These are phyloP conservation scores for Leptarthrus brevirostris DNA, from an alignment of 2,888 invertebrate species.

Conservation along the genomic window DNA sequence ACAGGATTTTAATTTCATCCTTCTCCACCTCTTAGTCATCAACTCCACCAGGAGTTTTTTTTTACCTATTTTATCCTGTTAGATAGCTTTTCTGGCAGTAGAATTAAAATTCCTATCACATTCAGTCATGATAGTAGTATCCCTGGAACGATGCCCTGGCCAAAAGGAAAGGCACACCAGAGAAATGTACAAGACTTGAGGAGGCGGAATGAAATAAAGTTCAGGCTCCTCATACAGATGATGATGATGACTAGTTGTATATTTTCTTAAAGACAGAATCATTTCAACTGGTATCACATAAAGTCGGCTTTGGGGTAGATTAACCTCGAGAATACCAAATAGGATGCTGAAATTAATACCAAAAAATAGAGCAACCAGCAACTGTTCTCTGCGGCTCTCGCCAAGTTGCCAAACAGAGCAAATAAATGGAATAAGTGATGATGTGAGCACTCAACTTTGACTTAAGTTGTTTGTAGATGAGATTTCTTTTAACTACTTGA, in stretches of 20 bases:
- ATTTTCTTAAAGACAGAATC: slow-evolving; percentile 41
- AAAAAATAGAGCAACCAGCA: neutral
- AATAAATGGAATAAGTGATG: slow-evolving; percentile 31
- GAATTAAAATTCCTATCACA: slow-evolving; percentile 46
- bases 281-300: slow-evolving; percentile 42
- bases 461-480: slow-evolving; percentile 38
- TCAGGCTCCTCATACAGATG: slow-evolving; percentile 35
- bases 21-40: neutral
- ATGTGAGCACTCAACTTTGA: slow-evolving; percentile 12
- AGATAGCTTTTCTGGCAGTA: slow-evolving; percentile 29
- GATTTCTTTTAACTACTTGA: slow-evolving; percentile 43
- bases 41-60: neutral
- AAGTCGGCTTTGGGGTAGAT: slow-evolving; percentile 34
- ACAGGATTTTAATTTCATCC: slow-evolving; percentile 43
- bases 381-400: neutral
- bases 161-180: neutral
- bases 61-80: slow-evolving; percentile 8
- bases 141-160: slow-evolving; percentile 12
- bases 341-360: slow-evolving; percentile 40
- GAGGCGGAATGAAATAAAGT: slow-evolving; percentile 21
- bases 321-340: slow-evolving; percentile 42
- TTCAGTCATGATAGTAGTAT: slow-evolving; percentile 30
- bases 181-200: slow-evolving; percentile 3
- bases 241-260: slow-evolving; percentile 45
- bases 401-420: neutral